phyloP scores from a whole-genome alignment of 1,140 invertebrate genomes.

The Drosophila bocqueti region DNA sequence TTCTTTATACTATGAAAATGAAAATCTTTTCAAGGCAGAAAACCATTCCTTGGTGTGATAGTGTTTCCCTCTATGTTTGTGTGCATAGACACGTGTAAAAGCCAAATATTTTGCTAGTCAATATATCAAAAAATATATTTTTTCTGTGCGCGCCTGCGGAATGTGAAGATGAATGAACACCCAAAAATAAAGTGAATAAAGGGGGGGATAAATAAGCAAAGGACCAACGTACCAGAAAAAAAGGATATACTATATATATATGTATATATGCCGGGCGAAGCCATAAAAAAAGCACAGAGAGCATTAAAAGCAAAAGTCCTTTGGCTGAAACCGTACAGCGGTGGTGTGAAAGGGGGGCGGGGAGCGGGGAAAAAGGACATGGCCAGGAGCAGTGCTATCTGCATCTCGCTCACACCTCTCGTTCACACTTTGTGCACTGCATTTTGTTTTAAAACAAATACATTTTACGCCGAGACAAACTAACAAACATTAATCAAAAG shows the following conservation, averaged over 20 bases:
- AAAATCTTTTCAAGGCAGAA: constrained; percentile 5
- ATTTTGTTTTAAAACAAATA: constrained; percentile 80
- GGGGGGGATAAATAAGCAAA: constrained; percentile 29
- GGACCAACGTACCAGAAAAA: constrained; percentile 9
- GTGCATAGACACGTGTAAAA: constrained; percentile 71
- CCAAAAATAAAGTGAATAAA: constrained; percentile 44
- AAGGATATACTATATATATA: neutral
- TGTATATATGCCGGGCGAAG: constrained; percentile 16
- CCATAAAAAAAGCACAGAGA: constrained; percentile 31
- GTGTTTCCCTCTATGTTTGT: constrained; percentile 32
- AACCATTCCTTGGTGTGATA: constrained; percentile 6
- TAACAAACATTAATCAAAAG: constrained; percentile 82
- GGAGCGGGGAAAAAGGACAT: constrained; percentile 6
- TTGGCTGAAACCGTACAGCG: constrained; percentile 16
- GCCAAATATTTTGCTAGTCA: constrained; percentile 81
- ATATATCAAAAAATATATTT: constrained; percentile 73
- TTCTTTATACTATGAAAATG: neutral
- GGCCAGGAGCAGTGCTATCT: constrained; percentile 33
- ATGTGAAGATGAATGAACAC: constrained; percentile 74
- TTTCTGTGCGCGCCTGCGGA: constrained; percentile 56
- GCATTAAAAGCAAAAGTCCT: constrained; percentile 53
- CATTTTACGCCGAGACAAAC: constrained; percentile 71
- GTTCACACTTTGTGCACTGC: constrained; percentile 53
- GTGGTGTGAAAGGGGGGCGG: neutral
- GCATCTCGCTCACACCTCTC: constrained; percentile 33